Conservation (phyloP, 2,113 vertebrate species). For the Albula glossodonta region DNA sequence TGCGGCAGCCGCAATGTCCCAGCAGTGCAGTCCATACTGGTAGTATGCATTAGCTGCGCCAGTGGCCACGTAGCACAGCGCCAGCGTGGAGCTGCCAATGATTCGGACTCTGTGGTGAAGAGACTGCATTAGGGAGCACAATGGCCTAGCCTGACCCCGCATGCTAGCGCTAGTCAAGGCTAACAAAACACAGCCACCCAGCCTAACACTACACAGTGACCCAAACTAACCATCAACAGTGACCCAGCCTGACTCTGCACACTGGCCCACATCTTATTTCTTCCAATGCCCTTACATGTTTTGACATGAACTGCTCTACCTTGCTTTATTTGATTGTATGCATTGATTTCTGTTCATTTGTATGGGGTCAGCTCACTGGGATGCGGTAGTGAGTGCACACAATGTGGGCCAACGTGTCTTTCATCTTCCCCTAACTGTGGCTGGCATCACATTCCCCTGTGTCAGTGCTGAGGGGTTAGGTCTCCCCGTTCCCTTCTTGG, state of each 20-base stretch:
- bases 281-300: too few relatives aligned
- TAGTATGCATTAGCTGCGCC: slow-evolving; percentile 83
- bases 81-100: slow-evolving; percentile 82
- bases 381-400: background rate
- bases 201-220: background rate
- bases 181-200: background rate
- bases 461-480: background rate
- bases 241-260: too few relatives aligned
- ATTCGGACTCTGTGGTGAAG: slow-evolving; percentile 72
- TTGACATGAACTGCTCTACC: too few relatives aligned
- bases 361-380: too few relatives aligned
- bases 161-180: too few relatives aligned
- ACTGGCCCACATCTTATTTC: background rate
- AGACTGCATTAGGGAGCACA: background rate
- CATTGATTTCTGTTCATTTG: too few relatives aligned
- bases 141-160: background rate
- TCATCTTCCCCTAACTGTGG: background rate
- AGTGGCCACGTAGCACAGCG: slow-evolving; percentile 76
- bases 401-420: background rate
- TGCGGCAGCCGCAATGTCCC: slow-evolving; percentile 83
- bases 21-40: slow-evolving; percentile 87
- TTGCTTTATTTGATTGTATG: too few relatives aligned
- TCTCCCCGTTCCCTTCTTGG: background rate
- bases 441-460: background rate
- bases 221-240: background rate